phyloP scores from a whole-genome alignment of 2,113 vertebrate genomes.

The Ramphastos sulfuratus region DNA sequence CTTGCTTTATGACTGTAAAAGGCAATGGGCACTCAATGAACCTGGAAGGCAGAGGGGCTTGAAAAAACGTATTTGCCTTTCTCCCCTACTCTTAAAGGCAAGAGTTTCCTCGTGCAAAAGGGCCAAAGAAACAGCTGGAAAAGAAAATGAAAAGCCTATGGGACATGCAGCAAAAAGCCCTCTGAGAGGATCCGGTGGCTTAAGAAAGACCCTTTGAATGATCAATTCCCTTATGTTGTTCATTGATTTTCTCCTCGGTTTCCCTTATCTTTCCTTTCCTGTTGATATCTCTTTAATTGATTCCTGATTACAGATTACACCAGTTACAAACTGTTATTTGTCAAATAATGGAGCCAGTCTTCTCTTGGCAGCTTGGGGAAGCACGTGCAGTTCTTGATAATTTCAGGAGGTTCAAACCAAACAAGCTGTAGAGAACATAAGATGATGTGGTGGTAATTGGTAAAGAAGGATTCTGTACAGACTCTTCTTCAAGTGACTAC shows the following conservation, averaged over 20 bases:
- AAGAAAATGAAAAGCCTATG: background rate
- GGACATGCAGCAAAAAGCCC: background rate
- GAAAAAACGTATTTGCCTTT: background rate
- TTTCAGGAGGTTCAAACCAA: conserved; percentile 1
- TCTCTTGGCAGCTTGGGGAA: background rate
- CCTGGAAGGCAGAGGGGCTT: background rate
- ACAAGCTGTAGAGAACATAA: background rate
- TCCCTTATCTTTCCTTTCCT: conserved; percentile 54
- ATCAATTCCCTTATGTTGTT: conserved; percentile 42
- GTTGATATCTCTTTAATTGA: conserved; percentile 61
- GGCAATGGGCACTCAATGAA: background rate
- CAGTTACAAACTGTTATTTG: conserved; percentile 53
- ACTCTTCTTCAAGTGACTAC: conserved; percentile 13
- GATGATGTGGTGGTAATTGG: background rate
- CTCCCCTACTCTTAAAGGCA: background rate
- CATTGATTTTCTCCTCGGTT: conserved; percentile 59
- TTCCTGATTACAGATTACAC: conserved; percentile 65
- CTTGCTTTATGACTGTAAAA: background rate
- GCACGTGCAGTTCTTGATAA: background rate
- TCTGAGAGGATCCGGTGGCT: background rate
- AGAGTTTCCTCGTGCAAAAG: background rate
- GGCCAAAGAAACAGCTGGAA: background rate
- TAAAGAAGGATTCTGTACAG: background rate
- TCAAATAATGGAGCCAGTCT: conserved; percentile 11
- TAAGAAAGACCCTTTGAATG: conserved; percentile 45